These are phyloP conservation scores for Rhynchonycteris naso DNA, from an alignment of 2,797 vertebrate species.

Conservation along the genomic window DNA sequence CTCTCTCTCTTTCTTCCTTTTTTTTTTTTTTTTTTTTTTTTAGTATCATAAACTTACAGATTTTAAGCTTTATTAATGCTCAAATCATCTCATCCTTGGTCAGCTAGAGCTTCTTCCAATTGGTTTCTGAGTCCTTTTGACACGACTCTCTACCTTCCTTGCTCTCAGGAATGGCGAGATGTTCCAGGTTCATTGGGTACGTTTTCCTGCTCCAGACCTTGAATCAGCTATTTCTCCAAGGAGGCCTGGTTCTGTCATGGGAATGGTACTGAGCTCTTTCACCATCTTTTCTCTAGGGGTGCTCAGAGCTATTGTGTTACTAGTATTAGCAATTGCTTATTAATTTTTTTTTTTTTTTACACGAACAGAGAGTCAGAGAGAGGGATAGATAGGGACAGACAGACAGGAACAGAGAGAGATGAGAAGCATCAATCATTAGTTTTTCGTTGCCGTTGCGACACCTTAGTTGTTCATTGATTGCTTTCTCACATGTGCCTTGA, in stretches of 20 bases:
- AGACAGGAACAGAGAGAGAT: too few species aligned
- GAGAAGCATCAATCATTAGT: too few species aligned
- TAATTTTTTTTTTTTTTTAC: too few species aligned
- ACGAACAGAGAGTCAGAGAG: too few species aligned
- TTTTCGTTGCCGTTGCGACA: too few species aligned
- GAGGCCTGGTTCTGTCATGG: background rate
- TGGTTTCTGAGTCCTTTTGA: background rate
- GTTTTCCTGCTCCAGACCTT: background rate
- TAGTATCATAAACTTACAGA: background rate
- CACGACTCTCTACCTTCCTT: background rate
- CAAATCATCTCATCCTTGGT: background rate
- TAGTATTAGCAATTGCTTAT: too few species aligned
- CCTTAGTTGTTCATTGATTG: too few species aligned
- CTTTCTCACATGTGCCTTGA: too few species aligned
- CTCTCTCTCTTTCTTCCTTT: too few species aligned
- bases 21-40: background rate
- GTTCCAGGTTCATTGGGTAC: background rate
- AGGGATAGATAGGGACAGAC: too few species aligned
- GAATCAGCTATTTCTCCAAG: background rate
- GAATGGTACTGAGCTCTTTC: conserved; percentile 9
- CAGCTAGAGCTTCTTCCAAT: background rate
- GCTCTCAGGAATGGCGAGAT: background rate
- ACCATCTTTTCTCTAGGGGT: background rate
- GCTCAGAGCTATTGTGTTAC: background rate
- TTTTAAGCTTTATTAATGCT: conserved; percentile 26